Percentiles rank a stretch among this genome's conserved stretches.
Evolutionary conservation across 2,888 invertebrate genomes (phyloP).

Genomic region (Pheosia tremula): DNA sequence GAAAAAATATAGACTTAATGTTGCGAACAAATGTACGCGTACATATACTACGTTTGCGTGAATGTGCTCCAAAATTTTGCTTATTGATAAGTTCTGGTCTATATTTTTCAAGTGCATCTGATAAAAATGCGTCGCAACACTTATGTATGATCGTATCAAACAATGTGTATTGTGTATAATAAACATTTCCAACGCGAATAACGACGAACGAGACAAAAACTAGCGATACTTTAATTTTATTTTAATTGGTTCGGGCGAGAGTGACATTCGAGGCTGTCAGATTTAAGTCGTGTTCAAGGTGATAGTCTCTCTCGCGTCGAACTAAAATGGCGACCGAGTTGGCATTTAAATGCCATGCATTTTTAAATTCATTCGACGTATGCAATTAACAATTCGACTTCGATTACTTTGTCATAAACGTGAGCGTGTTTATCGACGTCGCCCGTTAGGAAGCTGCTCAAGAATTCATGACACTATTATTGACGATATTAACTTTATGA

Average conservation of each 20-base stretch:
- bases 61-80: too few relatives aligned
- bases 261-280: slow-evolving; percentile 82
- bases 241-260: slow-evolving; percentile 75
- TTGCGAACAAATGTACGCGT: too few relatives aligned
- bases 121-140: slow-evolving; percentile 15
- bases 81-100: too few relatives aligned
- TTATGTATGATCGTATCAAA: slow-evolving; percentile 13
- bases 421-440: slow-evolving; percentile 55
- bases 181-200: slow-evolving; percentile 30
- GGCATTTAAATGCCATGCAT: slow-evolving; percentile 84
- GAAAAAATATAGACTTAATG: too few relatives aligned
- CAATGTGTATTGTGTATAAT: slow-evolving; percentile 16
- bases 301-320: slow-evolving; percentile 78
- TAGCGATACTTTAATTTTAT: slow-evolving; percentile 67
- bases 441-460: slow-evolving; percentile 68
- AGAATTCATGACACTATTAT: slow-evolving; percentile 61
- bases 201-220: slow-evolving; percentile 54
- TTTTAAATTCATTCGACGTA: slow-evolving; percentile 80
- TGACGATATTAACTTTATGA: slow-evolving; percentile 62
- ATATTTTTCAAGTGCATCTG: too few relatives aligned
- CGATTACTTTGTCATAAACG: slow-evolving; percentile 80
- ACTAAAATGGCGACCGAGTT: slow-evolving; percentile 79
- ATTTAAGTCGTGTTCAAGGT: slow-evolving; percentile 83
- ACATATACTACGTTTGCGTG: too few relatives aligned
- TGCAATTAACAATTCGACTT: slow-evolving; percentile 79